Percentiles rank a stretch among this genome's conserved stretches.
These are phyloP conservation scores for Notodonta ziczac DNA, from an alignment of 2,888 invertebrate species.

Conservation along the genomic window DNA sequence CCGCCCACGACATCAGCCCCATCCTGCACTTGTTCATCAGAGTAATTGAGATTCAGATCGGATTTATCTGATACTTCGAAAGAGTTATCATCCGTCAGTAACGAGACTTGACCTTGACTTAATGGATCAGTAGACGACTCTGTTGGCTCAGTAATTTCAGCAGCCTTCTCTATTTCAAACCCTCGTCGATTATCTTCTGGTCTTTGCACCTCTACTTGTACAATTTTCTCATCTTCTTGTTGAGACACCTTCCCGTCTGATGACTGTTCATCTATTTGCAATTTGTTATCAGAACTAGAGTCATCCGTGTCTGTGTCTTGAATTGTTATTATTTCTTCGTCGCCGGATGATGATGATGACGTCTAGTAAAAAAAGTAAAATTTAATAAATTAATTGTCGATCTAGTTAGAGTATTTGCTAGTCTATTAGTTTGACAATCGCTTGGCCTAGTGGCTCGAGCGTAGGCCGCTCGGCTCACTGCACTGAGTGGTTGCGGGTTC, in stretches of 20 bases:
- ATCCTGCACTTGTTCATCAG: conserved; percentile 49
- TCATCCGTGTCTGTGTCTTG: conserved; percentile 55
- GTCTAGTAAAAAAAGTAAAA: background rate
- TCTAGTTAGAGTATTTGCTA: too few species aligned
- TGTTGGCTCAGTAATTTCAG: conserved; percentile 13
- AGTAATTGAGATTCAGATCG: conserved; percentile 60
- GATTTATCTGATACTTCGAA: conserved; percentile 54
- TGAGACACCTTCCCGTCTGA: conserved; percentile 21
- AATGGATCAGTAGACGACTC: conserved; percentile 47
- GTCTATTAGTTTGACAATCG: too few species aligned
- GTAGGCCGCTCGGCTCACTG: too few species aligned
- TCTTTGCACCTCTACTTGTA: conserved; percentile 9
- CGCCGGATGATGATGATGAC: conserved; percentile 24
- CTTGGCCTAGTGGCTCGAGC: too few species aligned
- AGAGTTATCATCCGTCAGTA: conserved; percentile 75
- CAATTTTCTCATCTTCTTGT: conserved; percentile 20
- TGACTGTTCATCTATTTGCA: conserved; percentile 45
- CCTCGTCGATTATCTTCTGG: background rate
- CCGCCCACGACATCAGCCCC: conserved; percentile 23
- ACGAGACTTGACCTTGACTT: conserved; percentile 61
- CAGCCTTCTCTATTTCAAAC: conserved; percentile 14
- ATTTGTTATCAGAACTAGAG: conserved; percentile 32
- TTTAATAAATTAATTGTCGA: too few species aligned
- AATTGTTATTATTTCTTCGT: conserved; percentile 62
- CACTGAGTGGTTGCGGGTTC: too few species aligned